Evolutionary conservation across 2,888 invertebrate genomes (phyloP), one percentile per base, ranked within the genome.

Genomic region (Candidula unifasciata): DNA sequence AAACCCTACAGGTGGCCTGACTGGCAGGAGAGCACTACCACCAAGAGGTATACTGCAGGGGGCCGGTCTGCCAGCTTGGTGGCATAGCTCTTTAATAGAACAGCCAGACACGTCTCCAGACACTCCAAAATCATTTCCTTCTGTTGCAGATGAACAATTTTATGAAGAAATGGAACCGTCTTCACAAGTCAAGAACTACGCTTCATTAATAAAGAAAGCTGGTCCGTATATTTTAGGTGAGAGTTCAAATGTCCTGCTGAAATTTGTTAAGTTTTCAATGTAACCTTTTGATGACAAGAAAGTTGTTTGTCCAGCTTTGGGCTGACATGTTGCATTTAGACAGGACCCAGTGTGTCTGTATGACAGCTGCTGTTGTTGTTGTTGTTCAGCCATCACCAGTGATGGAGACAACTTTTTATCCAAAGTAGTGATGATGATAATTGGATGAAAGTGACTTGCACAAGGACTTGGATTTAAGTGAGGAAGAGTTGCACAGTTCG

Each of bases 161-260:
- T 35, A 18, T 30, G 33, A 80, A 10, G 80, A n/a, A 18, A 6
- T 21, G 27, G 81, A 27, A 16, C 37, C 57, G 35, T 35, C 33
- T 16, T 77, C 77, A 33, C 44, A 13, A 18, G 37, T 27, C 44
- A 33, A 80, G 60, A 80, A 74, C n/a, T 68, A 66, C 37, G 44
- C 37, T n/a, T 18, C 85, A 24, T 77, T 85, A 24, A 78, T 87
- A 27, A 87, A 87, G 54, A 86, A 69, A 77, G 87, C 87, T 30
- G 87, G 87, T 10, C 86, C 84, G 8, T 87, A 87, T 80, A 82
- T 87, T 54, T 64, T 86, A 60, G 86, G 86, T 86, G 66, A 35
- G 68, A 54, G 13, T 44, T 44, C 6, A 44, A 44, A 44, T 44
- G 44, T 44, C 44, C 44, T 44, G 13, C 13, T 44, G 44, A 44